phyloP scores from a whole-genome alignment of 2,797 vertebrate species.

The Premnoplex brunnescens region DNA sequence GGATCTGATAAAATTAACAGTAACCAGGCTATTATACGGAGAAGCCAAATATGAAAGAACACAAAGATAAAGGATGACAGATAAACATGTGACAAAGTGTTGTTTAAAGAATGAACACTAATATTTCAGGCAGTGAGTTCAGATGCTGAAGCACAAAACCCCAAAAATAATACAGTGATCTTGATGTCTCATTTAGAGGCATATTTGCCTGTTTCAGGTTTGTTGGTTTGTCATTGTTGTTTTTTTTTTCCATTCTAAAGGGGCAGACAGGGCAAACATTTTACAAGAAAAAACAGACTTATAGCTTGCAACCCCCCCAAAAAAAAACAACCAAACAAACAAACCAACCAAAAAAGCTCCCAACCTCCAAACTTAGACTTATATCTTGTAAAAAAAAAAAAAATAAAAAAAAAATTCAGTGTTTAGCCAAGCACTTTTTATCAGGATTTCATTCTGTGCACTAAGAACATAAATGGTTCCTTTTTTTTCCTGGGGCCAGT shows the following conservation, averaged over 20 bases:
- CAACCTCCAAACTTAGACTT: background rate
- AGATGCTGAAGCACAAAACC: background rate
- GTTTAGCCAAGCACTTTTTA: slow-evolving; percentile 68
- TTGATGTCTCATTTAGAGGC: slow-evolving; percentile 42
- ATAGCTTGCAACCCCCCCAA: background rate
- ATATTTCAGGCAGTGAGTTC: slow-evolving; percentile 11
- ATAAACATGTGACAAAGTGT: slow-evolving; percentile 8
- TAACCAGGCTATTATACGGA: slow-evolving; percentile 35
- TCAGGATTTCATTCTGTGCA: slow-evolving; percentile 60
- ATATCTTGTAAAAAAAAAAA: slow-evolving; percentile 8
- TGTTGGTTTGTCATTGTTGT: no score
- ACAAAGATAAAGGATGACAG: slow-evolving; percentile 18
- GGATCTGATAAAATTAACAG: slow-evolving; percentile 61
- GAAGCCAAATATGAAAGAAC: slow-evolving; percentile 32
- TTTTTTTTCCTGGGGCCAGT: slow-evolving; percentile 75
- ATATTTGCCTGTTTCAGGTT: background rate
- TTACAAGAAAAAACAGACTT: background rate
- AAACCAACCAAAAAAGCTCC: no score
- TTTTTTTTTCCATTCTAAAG: background rate
- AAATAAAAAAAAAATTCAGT: slow-evolving; percentile 41
- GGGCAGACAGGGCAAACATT: background rate
- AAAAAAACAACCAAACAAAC: no score
- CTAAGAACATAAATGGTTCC: slow-evolving; percentile 70
- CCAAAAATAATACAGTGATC: background rate
- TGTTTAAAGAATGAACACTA: slow-evolving; percentile 23